phyloP scores from a whole-genome alignment of 2,797 vertebrate genomes.

The Arnoldichthys spilopterus region DNA sequence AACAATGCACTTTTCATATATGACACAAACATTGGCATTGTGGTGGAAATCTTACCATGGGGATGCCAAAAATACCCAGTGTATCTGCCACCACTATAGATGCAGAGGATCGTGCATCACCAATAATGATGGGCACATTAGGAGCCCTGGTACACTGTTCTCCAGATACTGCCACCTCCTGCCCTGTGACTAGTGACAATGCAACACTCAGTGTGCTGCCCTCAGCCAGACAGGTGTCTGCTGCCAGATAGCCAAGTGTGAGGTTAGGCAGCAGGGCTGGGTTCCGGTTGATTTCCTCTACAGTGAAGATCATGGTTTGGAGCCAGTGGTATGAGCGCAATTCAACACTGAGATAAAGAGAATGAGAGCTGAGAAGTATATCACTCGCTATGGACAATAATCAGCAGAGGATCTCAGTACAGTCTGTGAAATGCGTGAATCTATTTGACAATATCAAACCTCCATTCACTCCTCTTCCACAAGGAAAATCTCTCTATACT shows the following conservation, averaged over 20 bases:
- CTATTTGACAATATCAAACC: too few species aligned
- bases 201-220: slow-evolving; percentile 59
- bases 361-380: neutral
- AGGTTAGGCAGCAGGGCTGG: slow-evolving; percentile 61
- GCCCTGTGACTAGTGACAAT: slow-evolving; percentile 59
- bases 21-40: too few species aligned
- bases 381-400: neutral
- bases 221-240: slow-evolving; percentile 63
- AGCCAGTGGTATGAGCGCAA: slow-evolving; percentile 62
- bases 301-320: slow-evolving; percentile 63
- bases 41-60: slow-evolving; percentile 52
- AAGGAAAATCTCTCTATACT: neutral
- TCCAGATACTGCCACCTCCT: slow-evolving; percentile 47
- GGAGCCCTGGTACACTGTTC: slow-evolving; percentile 48
- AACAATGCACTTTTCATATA: too few species aligned
- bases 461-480: too few species aligned
- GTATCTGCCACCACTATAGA: slow-evolving; percentile 65
- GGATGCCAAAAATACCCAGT: slow-evolving; percentile 63
- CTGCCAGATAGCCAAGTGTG: slow-evolving; percentile 64
- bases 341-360: slow-evolving; percentile 37
- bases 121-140: slow-evolving; percentile 61
- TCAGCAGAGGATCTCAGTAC: neutral
- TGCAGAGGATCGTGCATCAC: slow-evolving; percentile 59
- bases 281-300: slow-evolving; percentile 68
- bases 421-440: neutral